These are phyloP conservation scores for Rhinoraja longicauda DNA, from an alignment of 2,797 vertebrate species.

Conservation along the genomic window DNA sequence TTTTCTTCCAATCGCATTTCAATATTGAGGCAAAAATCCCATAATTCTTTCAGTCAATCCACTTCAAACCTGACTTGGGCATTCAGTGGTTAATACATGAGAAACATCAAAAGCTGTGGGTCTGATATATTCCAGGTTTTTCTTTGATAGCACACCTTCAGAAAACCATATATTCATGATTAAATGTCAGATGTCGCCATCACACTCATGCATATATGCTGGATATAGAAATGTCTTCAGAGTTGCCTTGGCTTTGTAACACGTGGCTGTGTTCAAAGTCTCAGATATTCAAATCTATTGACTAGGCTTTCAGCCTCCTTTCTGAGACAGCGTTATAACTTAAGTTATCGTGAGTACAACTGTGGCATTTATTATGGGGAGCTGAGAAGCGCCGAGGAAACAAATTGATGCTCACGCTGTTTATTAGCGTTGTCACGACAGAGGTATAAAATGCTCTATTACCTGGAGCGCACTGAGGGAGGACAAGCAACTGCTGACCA, in stretches of 20 bases:
- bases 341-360: background rate
- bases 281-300: background rate
- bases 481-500: background rate
- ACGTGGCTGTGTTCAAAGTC: background rate
- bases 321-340: background rate
- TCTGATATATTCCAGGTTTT: too few species aligned
- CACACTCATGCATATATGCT: too few species aligned
- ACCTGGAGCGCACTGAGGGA: background rate
- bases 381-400: background rate
- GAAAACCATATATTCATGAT: too few species aligned
- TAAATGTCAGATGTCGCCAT: too few species aligned
- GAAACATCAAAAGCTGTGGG: too few species aligned
- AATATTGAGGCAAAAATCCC: background rate
- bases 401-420: background rate
- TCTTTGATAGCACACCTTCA: too few species aligned
- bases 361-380: background rate
- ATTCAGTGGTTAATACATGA: background rate
- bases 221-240: background rate
- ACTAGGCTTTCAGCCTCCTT: background rate
- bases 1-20: background rate
- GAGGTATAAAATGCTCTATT: background rate
- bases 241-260: background rate
- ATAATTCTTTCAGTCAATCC: background rate
- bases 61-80: background rate
- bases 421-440: background rate